Evolutionary conservation across 1,140 invertebrate genomes (phyloP).

Genomic region (Octopus bimaculoides): DNA sequence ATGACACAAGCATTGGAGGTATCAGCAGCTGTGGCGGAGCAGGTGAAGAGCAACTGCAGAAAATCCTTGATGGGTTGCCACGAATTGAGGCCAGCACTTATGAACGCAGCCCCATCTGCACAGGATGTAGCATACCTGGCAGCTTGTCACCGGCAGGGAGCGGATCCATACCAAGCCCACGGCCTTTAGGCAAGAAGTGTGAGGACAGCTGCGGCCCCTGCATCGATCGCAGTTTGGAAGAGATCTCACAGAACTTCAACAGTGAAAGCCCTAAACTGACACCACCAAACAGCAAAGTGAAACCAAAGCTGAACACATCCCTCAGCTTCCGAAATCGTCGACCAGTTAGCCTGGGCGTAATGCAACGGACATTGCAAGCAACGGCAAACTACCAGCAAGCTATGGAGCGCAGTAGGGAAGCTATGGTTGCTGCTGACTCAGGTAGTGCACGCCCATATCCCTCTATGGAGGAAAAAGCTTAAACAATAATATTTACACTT

Average conservation of each 20-base stretch:
- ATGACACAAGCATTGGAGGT: slow-evolving; percentile 20
- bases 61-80: slow-evolving; percentile 45
- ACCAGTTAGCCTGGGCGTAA: slow-evolving; percentile 24
- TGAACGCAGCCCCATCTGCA: slow-evolving; percentile 37
- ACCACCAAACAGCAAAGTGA: slow-evolving; percentile 14
- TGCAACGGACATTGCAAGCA: slow-evolving; percentile 11
- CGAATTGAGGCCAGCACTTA: slow-evolving; percentile 44
- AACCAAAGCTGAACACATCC: slow-evolving; percentile 13
- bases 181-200: slow-evolving; percentile 25
- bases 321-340: slow-evolving; percentile 18
- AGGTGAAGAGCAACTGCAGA: slow-evolving; percentile 41
- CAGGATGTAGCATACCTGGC: not conserved
- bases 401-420: not conserved
- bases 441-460: not conserved
- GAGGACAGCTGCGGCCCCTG: slow-evolving; percentile 38
- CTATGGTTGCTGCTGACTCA: not conserved
- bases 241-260: slow-evolving; percentile 33
- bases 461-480: no score
- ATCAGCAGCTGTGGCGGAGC: slow-evolving; percentile 20
- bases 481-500: no score
- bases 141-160: not conserved
- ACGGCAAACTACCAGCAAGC: slow-evolving; percentile 14
- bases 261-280: slow-evolving; percentile 11
- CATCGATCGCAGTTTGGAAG: slow-evolving; percentile 50
- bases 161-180: slow-evolving; percentile 21